These are phyloP conservation scores for Haemorhous mexicanus DNA, from an alignment of 2,113 vertebrate species.

Conservation along the genomic window DNA sequence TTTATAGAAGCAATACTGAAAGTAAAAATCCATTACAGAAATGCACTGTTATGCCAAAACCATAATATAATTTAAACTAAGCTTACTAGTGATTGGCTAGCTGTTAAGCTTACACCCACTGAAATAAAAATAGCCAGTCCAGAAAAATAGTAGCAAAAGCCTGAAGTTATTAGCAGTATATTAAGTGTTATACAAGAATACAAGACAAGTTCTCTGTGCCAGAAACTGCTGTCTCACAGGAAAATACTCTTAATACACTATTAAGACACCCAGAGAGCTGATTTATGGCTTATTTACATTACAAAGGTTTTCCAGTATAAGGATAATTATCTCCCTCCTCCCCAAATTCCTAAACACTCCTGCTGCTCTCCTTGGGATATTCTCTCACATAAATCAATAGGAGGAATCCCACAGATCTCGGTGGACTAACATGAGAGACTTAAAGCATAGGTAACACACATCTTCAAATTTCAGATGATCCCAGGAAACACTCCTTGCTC, in stretches of 20 bases:
- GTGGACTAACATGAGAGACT: background rate
- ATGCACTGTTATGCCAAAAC: background rate
- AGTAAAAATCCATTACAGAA: background rate
- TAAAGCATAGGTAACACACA: background rate
- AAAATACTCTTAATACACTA: background rate
- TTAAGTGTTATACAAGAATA: background rate
- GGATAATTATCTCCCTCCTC: background rate
- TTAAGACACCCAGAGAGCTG: background rate
- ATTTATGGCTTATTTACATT: constrained; percentile 2
- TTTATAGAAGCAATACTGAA: background rate
- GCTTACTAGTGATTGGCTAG: background rate
- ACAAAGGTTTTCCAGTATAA: background rate
- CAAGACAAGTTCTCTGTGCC: background rate
- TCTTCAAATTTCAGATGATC: background rate
- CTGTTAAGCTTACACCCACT: background rate
- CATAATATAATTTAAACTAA: background rate
- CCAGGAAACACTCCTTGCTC: background rate
- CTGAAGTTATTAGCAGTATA: background rate
- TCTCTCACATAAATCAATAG: background rate
- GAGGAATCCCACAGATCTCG: background rate
- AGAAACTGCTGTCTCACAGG: background rate
- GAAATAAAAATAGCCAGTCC: background rate
- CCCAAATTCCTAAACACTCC: background rate
- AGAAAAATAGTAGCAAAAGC: background rate
- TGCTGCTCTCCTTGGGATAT: background rate